These are phyloP conservation scores for Lordiphosa collinella DNA, from an alignment of 1,140 invertebrate species.

Conservation along the genomic window DNA sequence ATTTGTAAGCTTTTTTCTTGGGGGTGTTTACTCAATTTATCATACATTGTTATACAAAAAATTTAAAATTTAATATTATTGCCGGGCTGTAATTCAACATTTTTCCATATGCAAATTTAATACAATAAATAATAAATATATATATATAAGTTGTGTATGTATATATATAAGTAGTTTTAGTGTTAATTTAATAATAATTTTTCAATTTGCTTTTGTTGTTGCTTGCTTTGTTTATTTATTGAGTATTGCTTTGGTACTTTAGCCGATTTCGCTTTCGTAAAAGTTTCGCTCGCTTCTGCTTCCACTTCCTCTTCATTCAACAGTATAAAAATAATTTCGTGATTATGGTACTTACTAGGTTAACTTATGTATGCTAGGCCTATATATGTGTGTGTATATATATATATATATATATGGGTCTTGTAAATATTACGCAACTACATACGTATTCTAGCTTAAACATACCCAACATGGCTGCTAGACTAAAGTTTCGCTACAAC, in stretches of 20 bases:
- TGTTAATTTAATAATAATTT: constrained; percentile 69
- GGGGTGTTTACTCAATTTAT: constrained; percentile 10
- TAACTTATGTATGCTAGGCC: constrained; percentile 49
- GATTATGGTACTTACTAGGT: constrained; percentile 60
- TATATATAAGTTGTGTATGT: constrained; percentile 21
- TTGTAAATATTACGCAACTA: constrained; percentile 26
- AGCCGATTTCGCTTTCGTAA: constrained; percentile 72
- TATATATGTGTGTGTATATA: constrained; percentile 18
- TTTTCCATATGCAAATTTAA: constrained; percentile 18
- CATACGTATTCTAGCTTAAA: constrained; percentile 4
- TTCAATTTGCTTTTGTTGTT: constrained; percentile 44
- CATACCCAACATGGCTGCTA: constrained; percentile 23
- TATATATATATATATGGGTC: constrained; percentile 45
- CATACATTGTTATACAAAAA: constrained; percentile 75
- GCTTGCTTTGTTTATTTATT: constrained; percentile 42
- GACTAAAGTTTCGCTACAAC: constrained; percentile 50
- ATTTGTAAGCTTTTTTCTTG: constrained; percentile 24
- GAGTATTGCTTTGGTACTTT: constrained; percentile 80
- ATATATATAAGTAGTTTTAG: constrained; percentile 39
- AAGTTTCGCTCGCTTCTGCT: constrained; percentile 23
- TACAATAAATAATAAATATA: constrained; percentile 54
- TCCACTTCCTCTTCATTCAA: constrained; percentile 30
- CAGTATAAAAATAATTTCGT: constrained; percentile 76
- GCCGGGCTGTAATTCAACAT: constrained; percentile 61
- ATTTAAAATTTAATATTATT: constrained; percentile 74